phyloP scores from a whole-genome alignment of 2,797 vertebrate species.

The Crax fasciolata region DNA sequence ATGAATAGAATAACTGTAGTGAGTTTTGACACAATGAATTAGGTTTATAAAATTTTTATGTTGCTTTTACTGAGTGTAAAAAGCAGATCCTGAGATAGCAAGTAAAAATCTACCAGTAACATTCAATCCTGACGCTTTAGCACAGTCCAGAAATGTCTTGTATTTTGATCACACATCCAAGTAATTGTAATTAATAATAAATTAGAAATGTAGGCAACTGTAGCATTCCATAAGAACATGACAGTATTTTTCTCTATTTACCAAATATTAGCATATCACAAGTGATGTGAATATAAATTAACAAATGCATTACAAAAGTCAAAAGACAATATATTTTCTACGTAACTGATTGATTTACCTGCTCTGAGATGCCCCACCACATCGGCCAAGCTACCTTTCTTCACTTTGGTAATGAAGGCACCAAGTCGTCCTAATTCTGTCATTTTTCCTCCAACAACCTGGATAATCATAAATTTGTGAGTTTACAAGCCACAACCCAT shows the following conservation, averaged over 20 bases:
- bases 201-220: background rate
- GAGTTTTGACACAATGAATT: background rate
- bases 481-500: background rate
- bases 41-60: background rate
- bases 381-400: constrained; percentile 98
- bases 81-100: background rate
- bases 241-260: background rate
- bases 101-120: background rate
- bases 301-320: background rate
- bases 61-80: background rate
- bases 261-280: background rate
- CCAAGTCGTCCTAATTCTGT: constrained; percentile 95
- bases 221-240: background rate
- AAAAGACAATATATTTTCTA: background rate
- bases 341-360: constrained; percentile 84
- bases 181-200: background rate
- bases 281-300: background rate
- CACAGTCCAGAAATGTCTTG: background rate
- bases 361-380: constrained; percentile 96
- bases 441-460: constrained; percentile 99
- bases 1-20: background rate
- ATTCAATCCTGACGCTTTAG: background rate
- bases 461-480: constrained; percentile 62
- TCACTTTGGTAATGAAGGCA: constrained; percentile 99
- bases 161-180: background rate